Evolutionary conservation across 2,888 invertebrate genomes (phyloP), one percentile per base, ranked within the genome.

Genomic region (Toxonevra muliebris): DNA sequence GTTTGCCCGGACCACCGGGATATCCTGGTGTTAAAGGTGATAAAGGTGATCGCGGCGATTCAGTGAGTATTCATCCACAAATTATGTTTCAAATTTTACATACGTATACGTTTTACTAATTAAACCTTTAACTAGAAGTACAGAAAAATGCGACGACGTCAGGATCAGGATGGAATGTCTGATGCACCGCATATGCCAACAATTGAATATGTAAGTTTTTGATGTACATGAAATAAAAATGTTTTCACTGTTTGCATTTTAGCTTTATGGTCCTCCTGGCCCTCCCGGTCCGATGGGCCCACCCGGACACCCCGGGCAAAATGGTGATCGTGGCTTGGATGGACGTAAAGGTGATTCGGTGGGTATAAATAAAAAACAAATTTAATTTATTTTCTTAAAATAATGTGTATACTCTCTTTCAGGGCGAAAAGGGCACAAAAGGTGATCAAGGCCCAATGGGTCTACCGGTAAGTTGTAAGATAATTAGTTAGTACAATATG

Each of bases 21-120:
- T 95, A 95, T 86, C 95, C 95, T 2, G 96, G 96, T 45, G 89
- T 91, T 74, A 94, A 94, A 85, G 95, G 96, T 41, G 95, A 95
- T 79, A 95, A 94, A 82, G 95, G 96, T 45, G 95, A 95, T 83
- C 94, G 95, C 82, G 95, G 95, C 43, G 95, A 96, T 88, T 94
- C 94, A 90, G 95, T 95, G 88, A 91, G 91, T 88, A 75, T 59
- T 68, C 55, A 55, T 57, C 57, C 42, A 17, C 1, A n/a, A 5
- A 7, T 45, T n/a, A 15, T n/a, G 5, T 58, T 11, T 1, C 11
- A 13, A 43, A 50, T 65, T 12, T 42, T 0, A n/a, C 15, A 43
- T 41, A 54, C 15, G 59, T 68, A 62, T 65, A 63, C 17, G 20
- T 42, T 58, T 67, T 69, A 60, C 73, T 77, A 74, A 70, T 74